Base-by-base conservation (phyloP, 2,797 vertebrate species). In the Triplophysa bombifrons region DNA sequence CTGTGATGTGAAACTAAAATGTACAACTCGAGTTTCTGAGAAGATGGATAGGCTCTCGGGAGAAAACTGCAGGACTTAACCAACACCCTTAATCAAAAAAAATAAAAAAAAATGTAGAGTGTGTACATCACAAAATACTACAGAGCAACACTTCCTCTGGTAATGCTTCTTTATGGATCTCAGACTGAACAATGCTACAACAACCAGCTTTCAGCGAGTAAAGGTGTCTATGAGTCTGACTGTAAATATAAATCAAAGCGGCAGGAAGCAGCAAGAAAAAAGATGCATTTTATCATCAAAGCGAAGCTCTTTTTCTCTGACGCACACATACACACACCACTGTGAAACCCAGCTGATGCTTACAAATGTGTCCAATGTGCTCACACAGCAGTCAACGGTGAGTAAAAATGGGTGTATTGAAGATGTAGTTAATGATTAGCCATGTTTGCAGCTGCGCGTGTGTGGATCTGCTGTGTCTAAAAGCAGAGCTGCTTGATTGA, bases 401-500 rank as follows among this genome's bases (percentile, higher is more conserved):
- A 72, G 76, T 84, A 75, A 66, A 70, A 78, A 74, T 72, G 78
- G 80, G 44, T 82, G 63, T 50, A 81, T 51, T 81, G 60, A 79
- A 77, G 55, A 69, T 55, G 80, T 67, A 72, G 72, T 75, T 30
- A 82, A 84, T 76, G 76, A 80, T 66, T 68, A 70, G 55, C 60
- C 56, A 53, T 83, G 74, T 80, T 46, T 38, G 10, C 41, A 76
- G 56, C 56, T 73, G 56, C 56, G 66, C 67, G 61, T 68, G 65
- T 80, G 83, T 79, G 53, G 72, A 67, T 72, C 63, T 63, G 27
- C 67, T 74, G 79, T 80, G 80, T 82, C 79, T 85, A 82, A 83
- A 84, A 89, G 87, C 88, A 84, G 83, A 85, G 83, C 86, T 85
- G 87, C 87, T 86, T 91, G 92, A 93, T 88, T 91, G 91, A 92